Base-by-base conservation (phyloP, 2,888 invertebrate species). In the Patella depressa region DNA sequence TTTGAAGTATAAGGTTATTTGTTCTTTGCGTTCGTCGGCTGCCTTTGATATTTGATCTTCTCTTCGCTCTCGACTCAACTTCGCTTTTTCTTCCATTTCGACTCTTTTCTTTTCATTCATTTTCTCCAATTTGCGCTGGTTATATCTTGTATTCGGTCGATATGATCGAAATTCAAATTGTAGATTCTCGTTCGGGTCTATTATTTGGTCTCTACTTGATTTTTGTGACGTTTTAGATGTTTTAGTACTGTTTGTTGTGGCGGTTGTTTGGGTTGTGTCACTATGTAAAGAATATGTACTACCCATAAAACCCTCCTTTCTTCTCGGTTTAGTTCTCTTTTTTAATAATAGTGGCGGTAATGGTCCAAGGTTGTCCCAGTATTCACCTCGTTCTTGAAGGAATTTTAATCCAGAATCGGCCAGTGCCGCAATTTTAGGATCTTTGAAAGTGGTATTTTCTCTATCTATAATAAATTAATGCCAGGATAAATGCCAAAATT, bases 81-180 rank as follows among this genome's bases (percentile, higher is more conserved):
- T 65, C 0, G 14, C 9, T 11, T 65, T 65, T 2, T 65, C 65
- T 19, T 65, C 24, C 9, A 65, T 65, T 65, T 65, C 24, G 4
- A 65, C 65, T 15, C 0, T 65, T 2, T 12, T 19, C 12, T 14
- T 19, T 15, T 9, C 65, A 19, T 2, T 24, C 45, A 45, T 5
- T 45, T 45, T 45, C 4, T 24, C 11, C 24, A 65, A 9, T 12
- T 11, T 11, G 24, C 19, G 65, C 11, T 19, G 65, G 19, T 19
- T 19, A 24, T 3, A 24, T 65, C 65, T 65, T 65, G 65, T 19
- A 9, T 19, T 24, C 3, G 65, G 65, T 65, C 24, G 24, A 65
- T 65, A 65, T 65, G 65, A 24, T 65, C 24, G 19, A 65, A 65
- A 65, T 4, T 65, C 65, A 24, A 65, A 65, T 24, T 65, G 65